Percentiles rank a stretch among this genome's conserved stretches.
Evolutionary conservation across 2,113 vertebrate species (phyloP).

Genomic region (Garra rufa): DNA sequence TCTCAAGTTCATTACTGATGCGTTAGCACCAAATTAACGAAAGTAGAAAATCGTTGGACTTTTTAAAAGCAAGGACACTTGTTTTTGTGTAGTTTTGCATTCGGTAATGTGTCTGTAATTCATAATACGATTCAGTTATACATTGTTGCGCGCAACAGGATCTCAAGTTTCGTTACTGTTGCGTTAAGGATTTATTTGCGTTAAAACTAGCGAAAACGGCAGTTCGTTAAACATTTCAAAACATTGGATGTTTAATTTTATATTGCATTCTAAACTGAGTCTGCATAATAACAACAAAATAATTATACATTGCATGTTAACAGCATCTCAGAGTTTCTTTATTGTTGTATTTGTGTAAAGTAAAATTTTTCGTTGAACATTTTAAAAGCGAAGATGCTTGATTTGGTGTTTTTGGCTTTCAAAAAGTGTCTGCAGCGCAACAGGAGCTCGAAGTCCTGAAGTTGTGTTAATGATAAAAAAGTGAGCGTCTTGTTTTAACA

Average conservation of each 20-base stretch:
- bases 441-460: neutral
- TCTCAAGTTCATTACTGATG: neutral
- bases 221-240: too few species aligned
- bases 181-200: too few species aligned
- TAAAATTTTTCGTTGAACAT: neutral
- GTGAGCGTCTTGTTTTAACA: neutral
- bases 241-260: too few species aligned
- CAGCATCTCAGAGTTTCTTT: neutral
- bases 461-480: neutral
- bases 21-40: neutral
- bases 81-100: neutral
- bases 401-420: neutral
- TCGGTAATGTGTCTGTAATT: neutral
- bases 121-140: neutral
- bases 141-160: too few species aligned
- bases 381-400: neutral
- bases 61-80: neutral
- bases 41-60: conserved; percentile 31
- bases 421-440: neutral
- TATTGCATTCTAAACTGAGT: too few species aligned
- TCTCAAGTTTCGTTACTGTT: too few species aligned
- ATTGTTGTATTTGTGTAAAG: neutral
- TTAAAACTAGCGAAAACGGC: too few species aligned
- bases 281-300: neutral
- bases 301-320: neutral